Conservation (phyloP, 1,140 invertebrate genomes). For the Reticulitermes speratus region DNA sequence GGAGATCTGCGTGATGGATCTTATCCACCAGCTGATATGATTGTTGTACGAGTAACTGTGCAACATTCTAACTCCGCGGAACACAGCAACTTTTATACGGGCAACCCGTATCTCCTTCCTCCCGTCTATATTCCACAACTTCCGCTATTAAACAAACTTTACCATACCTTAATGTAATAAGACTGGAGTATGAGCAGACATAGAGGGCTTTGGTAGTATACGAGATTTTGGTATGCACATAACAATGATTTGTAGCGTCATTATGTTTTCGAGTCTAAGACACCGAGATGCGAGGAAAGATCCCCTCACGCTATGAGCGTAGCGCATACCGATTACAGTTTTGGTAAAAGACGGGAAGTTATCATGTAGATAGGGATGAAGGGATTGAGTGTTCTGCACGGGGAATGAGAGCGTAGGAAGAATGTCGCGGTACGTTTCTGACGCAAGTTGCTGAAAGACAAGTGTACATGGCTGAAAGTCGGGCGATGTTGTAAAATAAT, state of each 20-base stretch:
- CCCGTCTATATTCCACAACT: not conserved
- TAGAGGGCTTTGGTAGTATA: not conserved
- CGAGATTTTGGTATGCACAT: not conserved
- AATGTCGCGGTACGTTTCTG: not conserved
- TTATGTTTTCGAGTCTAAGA: not conserved
- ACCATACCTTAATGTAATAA: not conserved
- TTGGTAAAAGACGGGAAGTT: not conserved
- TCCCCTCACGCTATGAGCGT: not conserved
- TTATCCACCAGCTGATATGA: too few relatives aligned
- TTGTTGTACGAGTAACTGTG: too few relatives aligned
- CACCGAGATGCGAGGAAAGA: not conserved
- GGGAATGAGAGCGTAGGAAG: not conserved
- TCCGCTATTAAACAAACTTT: not conserved
- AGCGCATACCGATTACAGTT: not conserved
- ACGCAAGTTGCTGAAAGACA: not conserved
- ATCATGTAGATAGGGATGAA: not conserved
- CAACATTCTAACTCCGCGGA: too few relatives aligned
- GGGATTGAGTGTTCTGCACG: not conserved
- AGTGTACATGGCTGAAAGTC: not conserved
- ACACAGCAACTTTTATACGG: not conserved
- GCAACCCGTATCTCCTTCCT: not conserved
- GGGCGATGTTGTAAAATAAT: not conserved
- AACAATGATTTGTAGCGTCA: slow-evolving; percentile 16
- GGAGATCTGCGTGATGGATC: too few relatives aligned
- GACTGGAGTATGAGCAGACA: not conserved